phyloP scores from a whole-genome alignment of 2,888 invertebrate genomes.

The Stenichneumon culpator region DNA sequence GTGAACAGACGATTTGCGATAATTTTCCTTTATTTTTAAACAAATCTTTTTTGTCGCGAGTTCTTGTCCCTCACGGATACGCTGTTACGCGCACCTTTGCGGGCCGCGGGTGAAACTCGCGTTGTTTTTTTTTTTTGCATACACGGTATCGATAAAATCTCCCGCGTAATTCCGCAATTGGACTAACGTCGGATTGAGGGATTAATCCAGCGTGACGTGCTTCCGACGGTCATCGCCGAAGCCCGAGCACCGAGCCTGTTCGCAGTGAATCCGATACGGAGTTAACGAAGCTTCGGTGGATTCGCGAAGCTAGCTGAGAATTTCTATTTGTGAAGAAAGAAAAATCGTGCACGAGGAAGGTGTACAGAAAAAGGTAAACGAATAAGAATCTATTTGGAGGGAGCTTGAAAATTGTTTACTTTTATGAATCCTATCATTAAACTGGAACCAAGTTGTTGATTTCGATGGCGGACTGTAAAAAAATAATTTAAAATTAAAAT shows the following conservation, averaged over 20 bases:
- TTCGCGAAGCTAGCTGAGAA: background rate
- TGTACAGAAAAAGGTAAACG: background rate
- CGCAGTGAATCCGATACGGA: background rate
- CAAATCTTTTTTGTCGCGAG: background rate
- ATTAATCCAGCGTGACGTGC: slow-evolving; percentile 35
- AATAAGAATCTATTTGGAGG: background rate
- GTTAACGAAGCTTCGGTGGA: background rate
- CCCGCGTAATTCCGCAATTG: slow-evolving; percentile 55
- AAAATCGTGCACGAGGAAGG: background rate
- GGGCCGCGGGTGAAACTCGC: background rate
- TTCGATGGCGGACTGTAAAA: too few species aligned
- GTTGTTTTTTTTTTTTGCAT: background rate
- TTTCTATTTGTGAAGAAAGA: background rate
- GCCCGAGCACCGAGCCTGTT: slow-evolving; percentile 13
- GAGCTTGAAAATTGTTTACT: too few species aligned
- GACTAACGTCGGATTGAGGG: slow-evolving; percentile 25
- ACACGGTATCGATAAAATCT: background rate
- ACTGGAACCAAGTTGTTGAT: too few species aligned
- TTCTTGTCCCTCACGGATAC: background rate
- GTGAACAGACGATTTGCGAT: background rate
- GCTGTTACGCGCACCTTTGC: background rate
- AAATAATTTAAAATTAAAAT: too few species aligned
- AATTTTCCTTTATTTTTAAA: background rate
- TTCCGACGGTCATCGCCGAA: slow-evolving; percentile 1
- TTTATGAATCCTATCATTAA: too few species aligned